A percentile compares a stretch with the other conserved stretches of the same genome.
These are phyloP conservation scores for Rhamnusium bicolor DNA, from an alignment of 2,888 invertebrate species.

Conservation along the genomic window DNA sequence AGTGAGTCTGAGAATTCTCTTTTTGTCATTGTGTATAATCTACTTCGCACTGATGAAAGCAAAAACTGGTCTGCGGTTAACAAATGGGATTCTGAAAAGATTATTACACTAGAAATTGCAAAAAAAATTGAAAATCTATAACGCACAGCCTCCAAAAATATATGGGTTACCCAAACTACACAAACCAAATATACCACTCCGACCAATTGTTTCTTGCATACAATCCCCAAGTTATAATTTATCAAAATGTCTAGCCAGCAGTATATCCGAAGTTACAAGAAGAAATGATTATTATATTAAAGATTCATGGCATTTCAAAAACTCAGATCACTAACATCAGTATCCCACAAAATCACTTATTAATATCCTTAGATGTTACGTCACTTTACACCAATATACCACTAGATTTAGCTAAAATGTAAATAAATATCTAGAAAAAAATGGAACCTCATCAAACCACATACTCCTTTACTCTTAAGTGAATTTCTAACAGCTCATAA, in stretches of 20 bases:
- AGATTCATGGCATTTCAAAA: slow-evolving; percentile 31
- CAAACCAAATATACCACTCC: background rate
- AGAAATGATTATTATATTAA: slow-evolving; percentile 13
- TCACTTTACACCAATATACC: slow-evolving; percentile 32
- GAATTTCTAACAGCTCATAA: background rate
- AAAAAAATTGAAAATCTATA: background rate
- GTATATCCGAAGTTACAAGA: background rate
- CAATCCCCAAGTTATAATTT: background rate
- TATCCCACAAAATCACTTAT: slow-evolving; percentile 1
- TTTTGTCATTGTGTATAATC: too few species aligned
- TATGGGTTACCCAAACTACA: background rate
- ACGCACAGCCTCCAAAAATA: background rate
- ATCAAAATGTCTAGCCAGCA: slow-evolving; percentile 15
- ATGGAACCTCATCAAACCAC: background rate
- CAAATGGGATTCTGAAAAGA: too few species aligned
- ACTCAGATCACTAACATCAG: slow-evolving; percentile 24
- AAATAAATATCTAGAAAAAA: background rate
- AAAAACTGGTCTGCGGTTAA: too few species aligned
- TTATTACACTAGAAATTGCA: too few species aligned
- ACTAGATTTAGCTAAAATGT: background rate
- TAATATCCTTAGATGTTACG: slow-evolving; percentile 30
- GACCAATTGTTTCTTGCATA: slow-evolving; percentile 23
- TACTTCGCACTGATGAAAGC: too few species aligned
- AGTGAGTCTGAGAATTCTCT: too few species aligned
- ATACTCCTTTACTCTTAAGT: background rate